These are phyloP conservation scores for Halcyon chelicuti DNA, from an alignment of 2,797 vertebrate genomes.

Conservation along the genomic window DNA sequence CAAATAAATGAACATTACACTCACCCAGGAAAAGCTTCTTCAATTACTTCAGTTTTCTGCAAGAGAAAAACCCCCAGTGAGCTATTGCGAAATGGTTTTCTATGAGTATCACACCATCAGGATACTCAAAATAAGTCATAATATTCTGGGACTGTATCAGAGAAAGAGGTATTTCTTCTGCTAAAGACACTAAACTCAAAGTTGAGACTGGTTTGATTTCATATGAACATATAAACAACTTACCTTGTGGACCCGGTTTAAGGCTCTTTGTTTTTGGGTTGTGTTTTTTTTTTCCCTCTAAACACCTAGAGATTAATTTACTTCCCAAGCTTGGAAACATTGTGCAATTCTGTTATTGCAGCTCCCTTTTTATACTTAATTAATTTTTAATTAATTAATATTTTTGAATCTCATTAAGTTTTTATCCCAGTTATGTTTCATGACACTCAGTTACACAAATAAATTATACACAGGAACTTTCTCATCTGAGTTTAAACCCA, in stretches of 20 bases:
- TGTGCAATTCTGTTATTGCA: fast-evolving
- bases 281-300: background rate
- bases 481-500: background rate
- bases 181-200: background rate
- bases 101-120: background rate
- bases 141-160: background rate
- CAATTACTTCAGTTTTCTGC: conserved; percentile 97
- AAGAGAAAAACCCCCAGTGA: background rate
- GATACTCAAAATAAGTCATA: background rate
- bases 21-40: conserved; percentile 98
- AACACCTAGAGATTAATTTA: background rate
- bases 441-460: background rate
- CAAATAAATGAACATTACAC: conserved; percentile 19
- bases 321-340: background rate
- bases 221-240: background rate
- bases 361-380: background rate
- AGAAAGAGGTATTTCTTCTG: background rate
- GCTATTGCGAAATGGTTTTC: background rate
- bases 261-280: background rate
- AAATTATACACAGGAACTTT: background rate
- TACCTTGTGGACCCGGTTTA: background rate
- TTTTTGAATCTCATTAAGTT: background rate
- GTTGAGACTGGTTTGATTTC: background rate
- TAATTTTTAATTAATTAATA: background rate
- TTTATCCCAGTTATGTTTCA: background rate